Evolutionary conservation across 2,888 invertebrate genomes (phyloP).

Genomic region (Cylloceria caligata): DNA sequence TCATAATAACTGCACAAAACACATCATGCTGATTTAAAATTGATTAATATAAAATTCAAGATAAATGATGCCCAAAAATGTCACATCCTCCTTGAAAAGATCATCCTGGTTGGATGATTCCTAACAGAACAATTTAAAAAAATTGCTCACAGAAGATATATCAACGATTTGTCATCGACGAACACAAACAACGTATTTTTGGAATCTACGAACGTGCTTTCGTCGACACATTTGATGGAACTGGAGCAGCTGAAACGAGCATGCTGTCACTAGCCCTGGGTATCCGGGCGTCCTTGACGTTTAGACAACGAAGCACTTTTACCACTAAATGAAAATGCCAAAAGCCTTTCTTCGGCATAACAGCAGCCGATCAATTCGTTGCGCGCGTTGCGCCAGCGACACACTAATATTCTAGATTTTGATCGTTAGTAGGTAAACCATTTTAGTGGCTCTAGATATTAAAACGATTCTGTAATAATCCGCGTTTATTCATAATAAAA

Average conservation of each 20-base stretch:
- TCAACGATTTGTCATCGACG: background rate
- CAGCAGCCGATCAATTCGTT: constrained; percentile 10
- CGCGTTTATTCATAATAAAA: background rate
- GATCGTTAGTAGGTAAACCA: constrained; percentile 25
- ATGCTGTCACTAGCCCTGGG: constrained; percentile 40
- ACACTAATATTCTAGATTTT: too few species aligned
- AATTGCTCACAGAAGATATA: constrained; percentile 33
- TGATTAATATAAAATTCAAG: background rate
- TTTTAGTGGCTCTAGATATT: background rate
- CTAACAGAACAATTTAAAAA: constrained; percentile 13
- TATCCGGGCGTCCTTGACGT: constrained; percentile 54
- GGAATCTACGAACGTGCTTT: constrained; percentile 35
- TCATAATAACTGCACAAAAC: background rate
- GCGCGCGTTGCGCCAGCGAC: background rate
- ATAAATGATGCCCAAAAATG: background rate
- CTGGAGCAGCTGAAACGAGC: constrained; percentile 41
- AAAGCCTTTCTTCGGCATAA: background rate
- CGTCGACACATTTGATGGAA: constrained; percentile 18
- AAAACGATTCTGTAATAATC: background rate
- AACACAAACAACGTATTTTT: constrained; percentile 13
- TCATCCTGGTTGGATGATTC: constrained; percentile 51
- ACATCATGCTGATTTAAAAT: constrained; percentile 8
- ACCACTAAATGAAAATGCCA: background rate
- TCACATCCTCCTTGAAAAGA: constrained; percentile 37
- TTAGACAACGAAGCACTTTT: constrained; percentile 2